Conservation (phyloP, 1,140 invertebrate species). For the Phenacoccus solenopsis region DNA sequence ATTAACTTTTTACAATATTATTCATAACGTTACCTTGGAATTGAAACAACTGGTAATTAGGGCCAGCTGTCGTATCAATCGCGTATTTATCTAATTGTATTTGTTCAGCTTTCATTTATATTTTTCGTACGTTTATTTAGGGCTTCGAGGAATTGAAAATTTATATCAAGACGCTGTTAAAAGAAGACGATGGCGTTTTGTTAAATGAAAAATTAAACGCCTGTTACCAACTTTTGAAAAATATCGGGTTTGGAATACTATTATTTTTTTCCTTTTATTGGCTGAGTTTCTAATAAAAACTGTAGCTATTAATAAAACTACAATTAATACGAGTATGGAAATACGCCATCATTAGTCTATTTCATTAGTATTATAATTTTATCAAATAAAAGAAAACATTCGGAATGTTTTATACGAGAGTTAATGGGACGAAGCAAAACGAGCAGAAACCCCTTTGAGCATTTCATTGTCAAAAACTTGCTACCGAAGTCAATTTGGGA, state of each 20-base stretch:
- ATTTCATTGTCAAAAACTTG: no score
- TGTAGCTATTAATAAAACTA: no score
- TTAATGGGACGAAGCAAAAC: no score
- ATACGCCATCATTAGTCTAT: no score
- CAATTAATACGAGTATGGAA: background rate
- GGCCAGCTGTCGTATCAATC: background rate
- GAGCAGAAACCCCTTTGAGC: no score
- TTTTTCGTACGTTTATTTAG: background rate
- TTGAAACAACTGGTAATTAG: background rate
- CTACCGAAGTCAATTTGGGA: no score
- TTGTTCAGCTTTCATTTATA: background rate
- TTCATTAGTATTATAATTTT: no score
- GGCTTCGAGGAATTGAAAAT: slow-evolving; percentile 9
- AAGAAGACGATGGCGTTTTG: background rate
- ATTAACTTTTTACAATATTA: background rate
- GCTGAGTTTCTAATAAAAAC: no score
- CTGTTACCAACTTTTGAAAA: slow-evolving; percentile 5
- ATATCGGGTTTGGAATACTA: background rate
- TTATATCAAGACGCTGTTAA: background rate
- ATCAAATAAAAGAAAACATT: no score
- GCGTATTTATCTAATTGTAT: background rate
- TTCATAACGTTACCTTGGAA: slow-evolving; percentile 11
- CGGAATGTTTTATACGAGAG: no score
- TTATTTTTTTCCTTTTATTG: no score
- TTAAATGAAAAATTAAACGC: slow-evolving; percentile 12